Conservation (phyloP, 2,797 vertebrate genomes). For the Sylvia borin region DNA sequence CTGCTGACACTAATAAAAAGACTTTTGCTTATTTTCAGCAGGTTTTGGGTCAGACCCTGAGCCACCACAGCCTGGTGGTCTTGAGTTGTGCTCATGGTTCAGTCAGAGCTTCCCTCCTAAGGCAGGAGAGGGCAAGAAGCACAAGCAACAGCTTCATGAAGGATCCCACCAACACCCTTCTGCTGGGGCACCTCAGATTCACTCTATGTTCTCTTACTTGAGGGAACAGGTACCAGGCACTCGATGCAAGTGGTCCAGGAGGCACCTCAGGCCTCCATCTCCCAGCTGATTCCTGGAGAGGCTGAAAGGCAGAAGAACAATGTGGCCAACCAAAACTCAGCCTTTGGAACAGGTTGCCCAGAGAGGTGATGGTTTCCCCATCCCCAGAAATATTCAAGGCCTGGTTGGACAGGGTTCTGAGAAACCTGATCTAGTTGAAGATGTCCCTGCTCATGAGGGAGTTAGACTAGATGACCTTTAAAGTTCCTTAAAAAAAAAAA, state of each 20-base stretch:
- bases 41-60: neutral
- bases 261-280: constrained; percentile 76
- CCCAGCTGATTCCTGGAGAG: constrained; percentile 83
- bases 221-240: constrained; percentile 75
- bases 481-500: neutral
- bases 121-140: neutral
- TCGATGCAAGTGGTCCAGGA: constrained; percentile 75
- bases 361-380: too few relatives aligned
- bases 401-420: neutral
- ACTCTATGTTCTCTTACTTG: constrained; percentile 75
- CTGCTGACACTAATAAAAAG: neutral
- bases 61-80: neutral
- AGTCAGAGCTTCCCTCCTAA: neutral
- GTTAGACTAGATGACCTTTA: neutral
- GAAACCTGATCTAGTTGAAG: neutral
- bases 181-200: neutral
- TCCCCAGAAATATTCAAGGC: neutral
- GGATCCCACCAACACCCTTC: neutral
- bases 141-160: neutral
- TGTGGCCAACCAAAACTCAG: neutral
- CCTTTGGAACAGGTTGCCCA: neutral
- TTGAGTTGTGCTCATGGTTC: neutral
- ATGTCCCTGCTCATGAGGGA: neutral
- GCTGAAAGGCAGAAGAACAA: constrained; percentile 69
- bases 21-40: neutral